Evolutionary conservation across 2,113 vertebrate species (phyloP).

Genomic region (Nycticebus coucang): DNA sequence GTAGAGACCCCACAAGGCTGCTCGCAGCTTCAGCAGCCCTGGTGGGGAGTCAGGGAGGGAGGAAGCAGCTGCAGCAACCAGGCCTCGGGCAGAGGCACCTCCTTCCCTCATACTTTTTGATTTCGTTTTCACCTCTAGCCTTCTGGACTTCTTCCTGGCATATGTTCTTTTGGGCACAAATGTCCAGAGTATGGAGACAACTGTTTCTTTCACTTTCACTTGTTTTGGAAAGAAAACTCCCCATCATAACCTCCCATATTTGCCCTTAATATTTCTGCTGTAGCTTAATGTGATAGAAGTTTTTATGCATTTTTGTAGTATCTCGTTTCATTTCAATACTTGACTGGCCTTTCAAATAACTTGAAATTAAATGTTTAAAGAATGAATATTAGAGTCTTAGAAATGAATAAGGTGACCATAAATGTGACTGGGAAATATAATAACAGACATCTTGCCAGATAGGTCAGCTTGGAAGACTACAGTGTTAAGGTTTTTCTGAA

Average conservation of each 20-base stretch:
- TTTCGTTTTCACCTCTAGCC: not conserved
- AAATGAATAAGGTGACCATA: not conserved
- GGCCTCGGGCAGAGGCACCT: not conserved
- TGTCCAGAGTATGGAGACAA: not conserved
- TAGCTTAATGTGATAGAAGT: not conserved
- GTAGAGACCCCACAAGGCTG: not conserved
- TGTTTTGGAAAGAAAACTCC: not conserved
- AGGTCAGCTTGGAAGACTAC: not conserved
- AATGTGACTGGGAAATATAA: slow-evolving; percentile 2
- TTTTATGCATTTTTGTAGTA: not conserved
- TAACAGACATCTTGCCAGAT: not conserved
- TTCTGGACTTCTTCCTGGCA: not conserved
- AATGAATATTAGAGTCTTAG: not conserved
- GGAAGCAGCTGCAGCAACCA: rapidly evolving
- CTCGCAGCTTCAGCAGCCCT: not conserved
- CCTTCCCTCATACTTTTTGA: not conserved
- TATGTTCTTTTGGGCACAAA: not conserved
- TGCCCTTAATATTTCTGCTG: not conserved
- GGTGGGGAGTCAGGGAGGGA: too few species aligned
- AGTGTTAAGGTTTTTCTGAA: not conserved
- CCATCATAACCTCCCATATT: not conserved
- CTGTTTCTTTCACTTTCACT: not conserved
- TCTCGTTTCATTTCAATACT: slow-evolving; percentile 26
- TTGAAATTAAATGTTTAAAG: not conserved
- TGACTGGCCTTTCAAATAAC: not conserved